Evolutionary conservation across 2,888 invertebrate species (phyloP).

Genomic region (Pomacea canaliculata): DNA sequence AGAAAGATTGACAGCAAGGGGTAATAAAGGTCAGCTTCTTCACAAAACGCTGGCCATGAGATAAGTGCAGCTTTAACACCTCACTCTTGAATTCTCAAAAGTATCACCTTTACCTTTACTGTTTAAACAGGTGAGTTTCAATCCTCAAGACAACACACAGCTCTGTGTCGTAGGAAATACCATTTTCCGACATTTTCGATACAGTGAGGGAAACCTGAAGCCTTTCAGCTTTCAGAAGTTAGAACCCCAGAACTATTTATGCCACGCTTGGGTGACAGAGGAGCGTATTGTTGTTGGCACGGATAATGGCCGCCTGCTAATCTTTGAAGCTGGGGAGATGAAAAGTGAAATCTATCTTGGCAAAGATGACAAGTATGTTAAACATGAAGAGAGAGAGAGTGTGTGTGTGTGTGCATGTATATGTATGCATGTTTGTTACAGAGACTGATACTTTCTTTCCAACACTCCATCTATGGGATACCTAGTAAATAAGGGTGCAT

Average conservation of each 20-base stretch:
- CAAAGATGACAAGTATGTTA: constrained; percentile 48
- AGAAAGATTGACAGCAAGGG: too few species aligned
- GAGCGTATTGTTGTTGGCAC: constrained; percentile 89
- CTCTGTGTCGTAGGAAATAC: constrained; percentile 78
- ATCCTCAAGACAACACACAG: constrained; percentile 83
- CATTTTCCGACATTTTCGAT: constrained; percentile 82
- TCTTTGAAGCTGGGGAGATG: constrained; percentile 88
- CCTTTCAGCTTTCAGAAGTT: constrained; percentile 88
- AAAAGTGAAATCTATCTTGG: constrained; percentile 69
- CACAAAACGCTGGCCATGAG: too few species aligned
- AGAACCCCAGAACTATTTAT: constrained; percentile 81
- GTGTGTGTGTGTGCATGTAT: constrained; percentile 3
- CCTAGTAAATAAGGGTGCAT: too few species aligned
- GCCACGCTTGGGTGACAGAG: constrained; percentile 84
- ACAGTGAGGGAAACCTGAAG: constrained; percentile 83
- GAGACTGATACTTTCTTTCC: not conserved
- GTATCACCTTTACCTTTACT: too few species aligned
- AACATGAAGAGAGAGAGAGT: not conserved
- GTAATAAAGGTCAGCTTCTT: too few species aligned
- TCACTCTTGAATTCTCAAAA: too few species aligned
- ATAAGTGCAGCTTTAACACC: too few species aligned
- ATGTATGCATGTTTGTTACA: not conserved
- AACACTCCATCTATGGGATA: too few species aligned
- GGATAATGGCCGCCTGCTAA: constrained; percentile 80
- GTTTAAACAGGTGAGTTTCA: constrained; percentile 78